Conservation (phyloP, 2,888 invertebrate genomes). For the Octonoba sinensis region DNA sequence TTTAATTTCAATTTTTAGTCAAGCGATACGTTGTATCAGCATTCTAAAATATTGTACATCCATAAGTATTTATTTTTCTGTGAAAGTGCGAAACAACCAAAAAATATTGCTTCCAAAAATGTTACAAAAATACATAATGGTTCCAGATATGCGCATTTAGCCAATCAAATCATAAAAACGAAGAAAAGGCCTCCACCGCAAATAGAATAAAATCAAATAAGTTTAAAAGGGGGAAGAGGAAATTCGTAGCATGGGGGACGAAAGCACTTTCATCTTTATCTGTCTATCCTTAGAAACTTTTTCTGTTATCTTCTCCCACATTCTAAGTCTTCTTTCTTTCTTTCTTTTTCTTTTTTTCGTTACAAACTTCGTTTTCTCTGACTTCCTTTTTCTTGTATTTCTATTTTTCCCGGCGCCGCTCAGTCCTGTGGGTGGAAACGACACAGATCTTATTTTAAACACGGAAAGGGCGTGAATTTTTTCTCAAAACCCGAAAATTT, state of each 20-base stretch:
- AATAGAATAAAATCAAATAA: background rate
- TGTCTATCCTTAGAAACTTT: slow-evolving; percentile 10
- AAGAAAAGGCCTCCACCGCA: slow-evolving; percentile 6
- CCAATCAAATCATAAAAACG: slow-evolving; percentile 30
- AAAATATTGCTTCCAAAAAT: too few species aligned
- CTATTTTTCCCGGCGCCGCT: background rate
- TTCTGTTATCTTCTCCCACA: slow-evolving; percentile 10
- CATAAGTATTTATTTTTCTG: too few species aligned
- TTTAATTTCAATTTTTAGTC: too few species aligned
- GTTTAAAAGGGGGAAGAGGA: background rate
- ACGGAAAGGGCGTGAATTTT: too few species aligned
- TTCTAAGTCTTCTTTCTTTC: background rate
- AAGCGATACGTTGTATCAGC: too few species aligned
- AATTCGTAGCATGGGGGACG: background rate
- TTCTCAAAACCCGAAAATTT: too few species aligned
- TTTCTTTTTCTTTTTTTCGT: background rate
- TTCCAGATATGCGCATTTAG: slow-evolving; percentile 21
- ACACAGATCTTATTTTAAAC: too few species aligned
- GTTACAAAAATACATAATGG: too few species aligned
- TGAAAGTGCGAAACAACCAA: too few species aligned
- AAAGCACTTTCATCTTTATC: slow-evolving; percentile 18
- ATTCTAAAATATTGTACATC: too few species aligned
- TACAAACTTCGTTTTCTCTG: background rate
- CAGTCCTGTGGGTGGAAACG: too few species aligned
- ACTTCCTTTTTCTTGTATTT: background rate